Evolutionary conservation across 2,797 vertebrate species (phyloP).

Genomic region (Phoebastria nigripes): DNA sequence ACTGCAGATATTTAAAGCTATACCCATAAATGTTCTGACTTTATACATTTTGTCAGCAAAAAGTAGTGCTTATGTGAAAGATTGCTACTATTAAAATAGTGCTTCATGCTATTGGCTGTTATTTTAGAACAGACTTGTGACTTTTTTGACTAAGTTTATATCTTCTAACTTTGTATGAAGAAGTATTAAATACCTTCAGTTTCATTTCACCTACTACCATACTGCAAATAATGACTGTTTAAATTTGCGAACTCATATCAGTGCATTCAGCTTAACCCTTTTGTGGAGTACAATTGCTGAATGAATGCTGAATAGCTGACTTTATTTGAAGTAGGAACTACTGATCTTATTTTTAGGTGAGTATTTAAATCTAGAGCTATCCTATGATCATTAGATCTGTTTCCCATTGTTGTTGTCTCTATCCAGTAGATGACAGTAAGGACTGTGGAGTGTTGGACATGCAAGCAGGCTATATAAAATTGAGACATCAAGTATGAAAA

Average conservation of each 20-base stretch:
- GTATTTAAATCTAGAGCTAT: background rate
- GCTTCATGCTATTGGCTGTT: background rate
- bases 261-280: background rate
- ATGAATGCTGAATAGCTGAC: background rate
- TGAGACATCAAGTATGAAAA: background rate
- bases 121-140: background rate
- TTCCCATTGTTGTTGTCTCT: background rate
- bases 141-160: background rate
- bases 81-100: background rate
- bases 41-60: background rate
- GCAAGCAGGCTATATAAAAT: background rate
- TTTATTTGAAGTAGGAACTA: background rate
- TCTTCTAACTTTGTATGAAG: background rate
- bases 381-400: background rate
- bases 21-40: background rate
- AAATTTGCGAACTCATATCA: background rate
- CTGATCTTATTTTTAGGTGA: background rate
- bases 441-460: background rate
- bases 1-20: background rate
- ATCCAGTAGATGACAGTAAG: background rate
- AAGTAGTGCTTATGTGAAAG: background rate
- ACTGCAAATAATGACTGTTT: background rate
- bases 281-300: background rate
- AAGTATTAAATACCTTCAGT: background rate
- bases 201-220: background rate